Base-by-base conservation (phyloP, 2,888 invertebrate species). In the Meiosimyza platycephala region DNA sequence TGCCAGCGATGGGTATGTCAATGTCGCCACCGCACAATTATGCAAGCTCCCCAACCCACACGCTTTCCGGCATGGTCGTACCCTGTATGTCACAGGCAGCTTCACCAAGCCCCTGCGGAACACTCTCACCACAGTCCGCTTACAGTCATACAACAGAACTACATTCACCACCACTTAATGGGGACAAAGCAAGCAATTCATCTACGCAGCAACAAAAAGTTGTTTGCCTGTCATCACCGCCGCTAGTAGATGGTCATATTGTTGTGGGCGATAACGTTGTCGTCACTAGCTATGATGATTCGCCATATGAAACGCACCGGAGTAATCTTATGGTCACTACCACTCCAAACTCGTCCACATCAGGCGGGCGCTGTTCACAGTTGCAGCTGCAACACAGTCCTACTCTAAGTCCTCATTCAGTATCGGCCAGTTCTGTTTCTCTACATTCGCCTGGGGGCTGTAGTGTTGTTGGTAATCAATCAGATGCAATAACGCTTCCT, bases 51-150 rank as follows among this genome's bases (percentile, higher is more conserved):
- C 88, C 88, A 33, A 90, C 92, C 40, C 89, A 90, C 52, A 87
- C 88, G 6, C 83, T 87, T 18, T 89, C 90, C 79, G 89, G 89
- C 15, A 89, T 90, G 79, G 83, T 82, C n/a, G 83, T 82, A 15
- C 89, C 90, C 59, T 90, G 90, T 77, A 92, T 92, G 82, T 70
- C 83, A 18, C 82, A 81, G 22, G 71, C 77, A 2, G 71, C 80
- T 6, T 78, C 79, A 52, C 72, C 91, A 64, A 82, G 82, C 60
- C 81, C 80, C n/a, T 79, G 78, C 12, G 78, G 78, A 6, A 71
- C 79, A 0, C 89, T 95, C 68, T 95, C 95, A 72, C 95, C 95
- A 3, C 95, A 95, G 85, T 94, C 94, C 80, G 92, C 92, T 71
- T 95, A 95, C 86, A 93, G 94, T 81, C 94, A 93, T 87, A 93